Conservation (phyloP, 1,140 invertebrate genomes). For the Cepaea nemoralis region DNA sequence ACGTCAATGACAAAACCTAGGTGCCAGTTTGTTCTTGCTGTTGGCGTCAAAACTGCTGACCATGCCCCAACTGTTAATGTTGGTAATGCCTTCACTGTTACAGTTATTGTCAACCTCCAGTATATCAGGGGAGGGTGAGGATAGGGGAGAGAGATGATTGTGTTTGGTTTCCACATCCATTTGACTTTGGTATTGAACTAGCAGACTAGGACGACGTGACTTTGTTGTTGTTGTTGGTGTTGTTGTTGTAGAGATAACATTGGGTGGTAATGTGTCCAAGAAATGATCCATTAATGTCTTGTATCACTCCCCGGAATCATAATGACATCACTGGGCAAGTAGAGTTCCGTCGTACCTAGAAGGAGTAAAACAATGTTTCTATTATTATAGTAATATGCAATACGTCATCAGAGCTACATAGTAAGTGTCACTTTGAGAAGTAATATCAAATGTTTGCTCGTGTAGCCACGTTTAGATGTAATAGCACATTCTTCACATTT, state of each 20-base stretch:
- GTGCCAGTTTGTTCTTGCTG: no score
- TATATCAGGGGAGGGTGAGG: constrained; percentile 3
- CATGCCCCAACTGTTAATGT: neutral
- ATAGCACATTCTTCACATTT: no score
- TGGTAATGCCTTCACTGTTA: neutral
- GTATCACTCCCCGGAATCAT: no score
- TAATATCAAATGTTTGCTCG: no score
- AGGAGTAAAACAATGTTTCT: no score
- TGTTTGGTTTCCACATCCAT: neutral
- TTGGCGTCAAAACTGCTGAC: neutral
- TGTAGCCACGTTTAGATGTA: no score
- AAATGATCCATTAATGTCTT: neutral
- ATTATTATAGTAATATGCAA: no score
- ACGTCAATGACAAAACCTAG: neutral
- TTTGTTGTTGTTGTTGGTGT: neutral
- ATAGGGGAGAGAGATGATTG: neutral
- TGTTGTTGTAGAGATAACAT: neutral
- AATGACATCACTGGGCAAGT: no score
- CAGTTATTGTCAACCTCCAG: neutral
- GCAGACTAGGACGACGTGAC: neutral
- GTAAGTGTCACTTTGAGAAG: no score
- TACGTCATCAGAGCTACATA: no score
- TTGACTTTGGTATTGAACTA: neutral
- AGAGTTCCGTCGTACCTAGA: no score
- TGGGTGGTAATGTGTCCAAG: neutral